Percentiles rank a stretch among this genome's conserved stretches.
Evolutionary conservation across 1,140 invertebrate species (phyloP).

Genomic region (Cotesia chilonis): DNA sequence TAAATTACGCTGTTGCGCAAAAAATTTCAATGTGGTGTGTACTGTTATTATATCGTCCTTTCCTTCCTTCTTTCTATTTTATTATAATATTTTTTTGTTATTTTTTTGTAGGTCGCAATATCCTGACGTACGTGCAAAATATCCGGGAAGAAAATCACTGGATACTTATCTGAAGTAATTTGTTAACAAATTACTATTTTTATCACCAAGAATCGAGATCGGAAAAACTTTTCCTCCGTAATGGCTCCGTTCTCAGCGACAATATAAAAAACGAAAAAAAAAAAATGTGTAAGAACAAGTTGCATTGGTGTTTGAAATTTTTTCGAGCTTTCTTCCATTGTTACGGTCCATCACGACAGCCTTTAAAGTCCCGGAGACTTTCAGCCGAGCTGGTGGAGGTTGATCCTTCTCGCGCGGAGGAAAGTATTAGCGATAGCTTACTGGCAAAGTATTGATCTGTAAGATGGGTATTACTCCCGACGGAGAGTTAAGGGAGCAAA

Average conservation of each 20-base stretch:
- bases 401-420: conserved; percentile 34
- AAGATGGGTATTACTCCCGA: conserved; percentile 20
- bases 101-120: not conserved
- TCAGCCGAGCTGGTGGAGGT: conserved; percentile 18
- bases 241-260: too few relatives aligned
- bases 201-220: too few relatives aligned
- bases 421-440: conserved; percentile 37
- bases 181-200: too few relatives aligned
- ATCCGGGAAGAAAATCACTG: too few relatives aligned
- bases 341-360: conserved; percentile 15
- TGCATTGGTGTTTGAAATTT: conserved; percentile 4
- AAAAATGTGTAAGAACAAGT: not conserved
- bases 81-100: not conserved
- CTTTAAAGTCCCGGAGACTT: conserved; percentile 24
- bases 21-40: conserved; percentile 17
- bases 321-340: conserved; percentile 2
- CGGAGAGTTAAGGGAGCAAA: conserved; percentile 23
- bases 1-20: conserved; percentile 18
- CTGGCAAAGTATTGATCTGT: conserved; percentile 33
- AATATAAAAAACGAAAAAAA: not conserved
- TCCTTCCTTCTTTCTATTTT: not conserved
- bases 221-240: too few relatives aligned
- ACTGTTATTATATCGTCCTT: not conserved
- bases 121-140: too few relatives aligned
- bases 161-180: too few relatives aligned